Evolutionary conservation across 2,888 invertebrate genomes (phyloP), one percentile per base, ranked within the genome.

Genomic region (Callyntrura guangdongensis): DNA sequence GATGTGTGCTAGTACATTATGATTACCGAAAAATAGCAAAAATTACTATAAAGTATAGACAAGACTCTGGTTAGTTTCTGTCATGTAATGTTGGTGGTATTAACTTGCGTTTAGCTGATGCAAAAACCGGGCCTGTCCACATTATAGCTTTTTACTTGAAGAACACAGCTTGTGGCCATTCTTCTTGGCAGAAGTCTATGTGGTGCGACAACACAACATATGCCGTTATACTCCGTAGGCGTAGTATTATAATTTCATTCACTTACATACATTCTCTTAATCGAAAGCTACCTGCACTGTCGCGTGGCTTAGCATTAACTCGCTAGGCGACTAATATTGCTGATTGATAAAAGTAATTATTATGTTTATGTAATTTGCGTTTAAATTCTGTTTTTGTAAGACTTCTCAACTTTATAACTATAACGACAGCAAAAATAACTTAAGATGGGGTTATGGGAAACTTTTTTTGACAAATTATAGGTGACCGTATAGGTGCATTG

Each of bases 161-260:
- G 81, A 81, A 81, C 81, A 81, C 81, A 81, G 36, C 81, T 36
- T 81, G 81, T 81, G 81, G 81, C 81, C 81, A 67, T 27, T 69
- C 45, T 49, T 69, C 53, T 49, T 69, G 47, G 53, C 20, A 67
- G 64, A 47, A 69, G 22, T 69, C 47, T 53, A 49, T 82, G 9
- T 22, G 69, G 53, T 84, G 49, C 22, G 22, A 61, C 8, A 67
- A 25, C n/a, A 69, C 67, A 53, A 27, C 69, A 17, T 56, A 25
- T 53, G 1, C 5, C n/a, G 20, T 9, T 56, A 14, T 22, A 72
- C 27, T 72, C 11, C 8, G 0, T 12, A 27, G 17, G 17, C n/a
- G 12, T 17, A 69, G 17, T n/a, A 4, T 67, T 67, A 22, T 25
- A 25, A 17, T 17, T 69, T 25, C 11, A 27, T 12, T 8, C 27